Evolutionary conservation across 2,797 vertebrate species (phyloP), one percentile per base, ranked within the genome.

Genomic region (Onychomys arenicola): DNA sequence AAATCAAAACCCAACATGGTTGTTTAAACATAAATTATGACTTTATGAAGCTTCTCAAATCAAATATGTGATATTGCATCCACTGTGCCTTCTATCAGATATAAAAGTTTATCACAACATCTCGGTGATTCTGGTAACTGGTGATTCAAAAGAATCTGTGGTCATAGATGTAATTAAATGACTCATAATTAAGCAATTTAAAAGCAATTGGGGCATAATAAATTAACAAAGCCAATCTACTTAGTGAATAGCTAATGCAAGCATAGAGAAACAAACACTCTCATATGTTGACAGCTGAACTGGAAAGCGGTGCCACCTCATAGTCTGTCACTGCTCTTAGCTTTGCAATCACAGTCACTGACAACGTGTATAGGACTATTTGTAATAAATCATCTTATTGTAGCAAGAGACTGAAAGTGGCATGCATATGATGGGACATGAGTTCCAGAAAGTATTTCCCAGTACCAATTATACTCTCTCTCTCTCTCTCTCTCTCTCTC

Each of bases 221-320:
- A 93, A 90, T 84, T 77, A 85, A 29, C 43, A 93, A 86, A 86
- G 32, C 2, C 17, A 87, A 94, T 93, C 78, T 89, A 27, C 25
- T 91, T 95, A 59, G 94, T 78, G 43, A 92, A 80, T n/a, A 93
- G 67, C 43, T 84, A 94, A 90, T 65, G 61, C 40, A 93, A 80
- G 86, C 34, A 19, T 34, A 32, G n/a, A 93, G 49, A 95, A 94
- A 95, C 12, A 93, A 65, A 73, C 3, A 65, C 2, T 69, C 6
- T 63, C 10, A 43, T 57, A 49, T 12, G 34, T 10, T 82, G 37
- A 29, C 40, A 32, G 17, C 43, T 95, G 65, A 12, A 83, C 17
- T 9, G 0, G 16, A 90, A 69, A 37, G n/a, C 57, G 13, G 80
- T 75, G 32, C 14, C 93, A 87, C 84, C 59, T 80, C 85, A 7